phyloP scores from a whole-genome alignment of 2,113 vertebrate species.

The Brevimyrus niger region DNA sequence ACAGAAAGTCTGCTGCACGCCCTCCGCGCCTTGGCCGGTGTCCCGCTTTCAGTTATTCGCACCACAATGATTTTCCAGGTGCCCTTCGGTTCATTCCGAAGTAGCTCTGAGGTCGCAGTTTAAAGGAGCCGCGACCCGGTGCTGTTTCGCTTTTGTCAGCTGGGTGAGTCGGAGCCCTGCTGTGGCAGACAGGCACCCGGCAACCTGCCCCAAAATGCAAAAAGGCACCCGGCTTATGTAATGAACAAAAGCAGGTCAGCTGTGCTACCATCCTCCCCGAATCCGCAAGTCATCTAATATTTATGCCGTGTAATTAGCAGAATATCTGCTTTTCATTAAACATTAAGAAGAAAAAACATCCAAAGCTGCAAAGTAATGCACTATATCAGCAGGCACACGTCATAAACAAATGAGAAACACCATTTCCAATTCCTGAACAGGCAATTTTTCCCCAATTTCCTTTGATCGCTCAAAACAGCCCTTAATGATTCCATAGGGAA shows the following conservation, averaged over 20 bases:
- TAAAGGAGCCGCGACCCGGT: not conserved
- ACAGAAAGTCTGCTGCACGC: not conserved
- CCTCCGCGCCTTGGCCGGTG: not conserved
- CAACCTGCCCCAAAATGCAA: not conserved
- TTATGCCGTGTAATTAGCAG: not conserved
- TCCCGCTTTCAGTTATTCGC: not conserved
- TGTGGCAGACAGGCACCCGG: not conserved
- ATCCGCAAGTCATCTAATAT: not conserved
- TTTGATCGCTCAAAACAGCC: not conserved
- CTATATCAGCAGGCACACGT: not conserved
- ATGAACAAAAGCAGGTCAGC: not conserved
- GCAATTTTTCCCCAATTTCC: not conserved
- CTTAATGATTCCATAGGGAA: not conserved
- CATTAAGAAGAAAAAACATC: not conserved
- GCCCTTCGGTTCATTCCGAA: not conserved
- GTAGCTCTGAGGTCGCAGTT: not conserved
- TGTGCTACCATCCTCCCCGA: not conserved
- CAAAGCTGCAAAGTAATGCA: constrained; percentile 4
- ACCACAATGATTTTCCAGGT: not conserved
- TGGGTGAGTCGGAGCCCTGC: not conserved
- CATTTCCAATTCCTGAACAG: not conserved
- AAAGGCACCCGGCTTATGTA: constrained; percentile 23
- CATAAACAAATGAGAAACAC: not conserved
- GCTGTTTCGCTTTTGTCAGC: not conserved
- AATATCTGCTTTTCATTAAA: constrained; percentile 6